Evolutionary conservation across 2,888 invertebrate genomes (phyloP).

Genomic region (Drosophila neotestacea): DNA sequence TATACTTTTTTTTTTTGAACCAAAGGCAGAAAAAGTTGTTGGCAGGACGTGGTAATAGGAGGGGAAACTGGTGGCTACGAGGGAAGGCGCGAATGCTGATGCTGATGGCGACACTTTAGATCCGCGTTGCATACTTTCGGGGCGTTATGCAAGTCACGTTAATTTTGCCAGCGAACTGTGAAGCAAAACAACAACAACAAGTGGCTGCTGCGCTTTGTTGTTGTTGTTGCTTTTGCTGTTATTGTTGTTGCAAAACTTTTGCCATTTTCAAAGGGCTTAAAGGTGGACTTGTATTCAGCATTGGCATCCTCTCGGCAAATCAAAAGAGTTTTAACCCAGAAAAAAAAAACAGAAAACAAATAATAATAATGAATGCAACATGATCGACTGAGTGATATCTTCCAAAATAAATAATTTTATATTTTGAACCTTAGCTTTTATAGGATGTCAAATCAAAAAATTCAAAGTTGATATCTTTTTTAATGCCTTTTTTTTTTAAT

Average conservation of each 20-base stretch:
- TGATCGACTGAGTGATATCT: conserved; percentile 4
- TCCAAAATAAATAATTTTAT: no score
- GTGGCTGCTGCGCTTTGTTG: conserved; percentile 18
- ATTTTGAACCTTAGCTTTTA: no score
- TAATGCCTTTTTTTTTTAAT: no score
- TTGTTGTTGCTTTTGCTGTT: conserved; percentile 14
- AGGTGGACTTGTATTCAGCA: conserved; percentile 54
- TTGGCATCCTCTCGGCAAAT: conserved; percentile 27
- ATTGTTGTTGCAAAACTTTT: conserved; percentile 56
- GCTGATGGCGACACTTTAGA: conserved; percentile 74
- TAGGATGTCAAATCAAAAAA: no score
- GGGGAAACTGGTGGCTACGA: not conserved
- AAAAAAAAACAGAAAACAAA: not conserved
- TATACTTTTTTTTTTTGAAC: conserved; percentile 31
- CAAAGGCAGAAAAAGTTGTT: conserved; percentile 53
- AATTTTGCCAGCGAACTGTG: conserved; percentile 73
- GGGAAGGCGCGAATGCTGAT: conserved; percentile 26
- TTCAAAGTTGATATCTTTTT: no score
- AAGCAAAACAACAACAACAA: conserved; percentile 56
- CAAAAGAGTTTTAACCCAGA: conserved; percentile 9
- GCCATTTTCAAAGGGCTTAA: conserved; percentile 69
- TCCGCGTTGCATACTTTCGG: conserved; percentile 73
- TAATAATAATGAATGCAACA: not conserved
- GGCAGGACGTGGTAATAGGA: conserved; percentile 13
- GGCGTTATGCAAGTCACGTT: conserved; percentile 78